A percentile compares a stretch with the other conserved stretches of the same genome.
Evolutionary conservation across 2,888 invertebrate species (phyloP).

Genomic region (Tetanocera ferruginea): DNA sequence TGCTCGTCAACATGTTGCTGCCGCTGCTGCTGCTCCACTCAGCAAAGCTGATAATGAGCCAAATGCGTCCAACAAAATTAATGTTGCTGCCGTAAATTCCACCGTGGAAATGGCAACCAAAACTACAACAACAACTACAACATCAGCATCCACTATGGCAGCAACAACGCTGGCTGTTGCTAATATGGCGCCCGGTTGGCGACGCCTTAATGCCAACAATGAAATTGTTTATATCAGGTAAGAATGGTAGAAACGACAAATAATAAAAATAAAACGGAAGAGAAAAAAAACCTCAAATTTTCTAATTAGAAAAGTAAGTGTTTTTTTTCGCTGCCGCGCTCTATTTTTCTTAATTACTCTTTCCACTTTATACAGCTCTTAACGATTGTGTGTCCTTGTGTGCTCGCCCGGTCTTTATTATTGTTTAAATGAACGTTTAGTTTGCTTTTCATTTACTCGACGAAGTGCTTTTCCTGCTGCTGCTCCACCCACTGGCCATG

Average conservation of each 20-base stretch:
- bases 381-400: neutral
- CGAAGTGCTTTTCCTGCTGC: neutral
- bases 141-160: slow-evolving; percentile 39
- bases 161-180: slow-evolving; percentile 53
- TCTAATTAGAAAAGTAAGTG: slow-evolving; percentile 6
- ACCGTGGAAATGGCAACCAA: neutral
- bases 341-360: neutral
- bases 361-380: neutral
- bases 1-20: slow-evolving; percentile 56
- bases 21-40: slow-evolving; percentile 49
- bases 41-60: slow-evolving; percentile 38
- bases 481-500: neutral
- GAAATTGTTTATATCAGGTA: slow-evolving; percentile 85
- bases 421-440: slow-evolving; percentile 11
- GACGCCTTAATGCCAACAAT: slow-evolving; percentile 79
- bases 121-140: slow-evolving; percentile 41
- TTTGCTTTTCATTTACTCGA: neutral
- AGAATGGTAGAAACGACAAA: slow-evolving; percentile 56
- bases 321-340: neutral
- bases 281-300: neutral
- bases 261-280: neutral
- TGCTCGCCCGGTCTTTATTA: neutral
- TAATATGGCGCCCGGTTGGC: slow-evolving; percentile 83
- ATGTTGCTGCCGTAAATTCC: slow-evolving; percentile 1
- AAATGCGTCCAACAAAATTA: neutral